These are phyloP conservation scores for Ptiloglossa arizonensis DNA, from an alignment of 1,140 invertebrate species.

Conservation along the genomic window DNA sequence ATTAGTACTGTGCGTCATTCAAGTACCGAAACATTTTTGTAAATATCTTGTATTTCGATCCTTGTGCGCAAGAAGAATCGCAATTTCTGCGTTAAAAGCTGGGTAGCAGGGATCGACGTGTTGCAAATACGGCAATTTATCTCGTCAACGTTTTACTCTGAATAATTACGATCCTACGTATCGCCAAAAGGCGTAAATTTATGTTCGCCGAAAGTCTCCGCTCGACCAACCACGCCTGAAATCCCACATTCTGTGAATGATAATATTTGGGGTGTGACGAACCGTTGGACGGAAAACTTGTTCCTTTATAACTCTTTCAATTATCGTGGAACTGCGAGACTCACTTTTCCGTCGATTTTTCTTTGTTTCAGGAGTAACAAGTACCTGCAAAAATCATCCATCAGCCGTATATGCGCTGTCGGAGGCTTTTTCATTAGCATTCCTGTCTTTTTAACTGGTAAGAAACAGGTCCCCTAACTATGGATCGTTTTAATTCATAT, in stretches of 20 bases:
- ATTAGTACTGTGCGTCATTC: too few species aligned
- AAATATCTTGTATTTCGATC: too few species aligned
- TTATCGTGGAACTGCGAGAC: constrained; percentile 50
- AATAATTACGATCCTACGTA: too few species aligned
- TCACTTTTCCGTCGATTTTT: constrained; percentile 35
- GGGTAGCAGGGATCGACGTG: too few species aligned
- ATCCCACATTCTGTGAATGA: not conserved
- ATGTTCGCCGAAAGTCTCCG: not conserved
- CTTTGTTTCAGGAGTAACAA: constrained; percentile 91
- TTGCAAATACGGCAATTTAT: too few species aligned
- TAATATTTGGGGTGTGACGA: not conserved
- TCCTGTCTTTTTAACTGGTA: constrained; percentile 95
- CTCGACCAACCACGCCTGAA: not conserved
- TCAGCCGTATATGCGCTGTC: constrained; percentile 94
- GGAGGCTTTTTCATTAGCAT: constrained; percentile 96
- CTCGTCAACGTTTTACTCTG: too few species aligned
- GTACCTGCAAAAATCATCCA: constrained; percentile 94
- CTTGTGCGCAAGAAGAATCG: too few species aligned
- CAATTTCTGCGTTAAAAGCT: too few species aligned
- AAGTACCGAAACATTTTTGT: too few species aligned
- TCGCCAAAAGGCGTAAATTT: too few species aligned
- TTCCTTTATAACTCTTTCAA: constrained; percentile 40
- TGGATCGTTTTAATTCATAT: not conserved
- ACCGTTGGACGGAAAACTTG: not conserved
- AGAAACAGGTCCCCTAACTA: constrained; percentile 68